Evolutionary conservation across 2,113 vertebrate species (phyloP).

Genomic region (Anthoscopus minutus): DNA sequence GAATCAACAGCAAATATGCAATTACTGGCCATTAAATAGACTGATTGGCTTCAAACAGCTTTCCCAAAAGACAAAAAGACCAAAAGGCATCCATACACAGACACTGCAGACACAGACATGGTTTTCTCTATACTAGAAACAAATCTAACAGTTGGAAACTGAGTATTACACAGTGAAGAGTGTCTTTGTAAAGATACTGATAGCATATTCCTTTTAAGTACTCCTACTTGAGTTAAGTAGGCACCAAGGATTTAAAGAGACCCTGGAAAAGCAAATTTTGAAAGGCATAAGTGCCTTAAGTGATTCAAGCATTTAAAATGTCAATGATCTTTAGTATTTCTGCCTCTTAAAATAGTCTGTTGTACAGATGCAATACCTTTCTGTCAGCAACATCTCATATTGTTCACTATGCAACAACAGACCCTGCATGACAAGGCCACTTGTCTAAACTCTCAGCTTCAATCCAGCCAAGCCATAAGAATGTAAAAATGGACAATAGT

Average conservation of each 20-base stretch:
- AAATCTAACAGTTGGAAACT: neutral
- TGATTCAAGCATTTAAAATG: neutral
- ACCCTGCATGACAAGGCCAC: neutral
- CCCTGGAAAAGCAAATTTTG: neutral
- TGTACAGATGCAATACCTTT: neutral
- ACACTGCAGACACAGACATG: rapidly evolving
- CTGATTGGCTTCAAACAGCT: neutral
- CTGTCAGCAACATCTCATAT: neutral
- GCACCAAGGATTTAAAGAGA: neutral
- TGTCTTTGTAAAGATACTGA: neutral
- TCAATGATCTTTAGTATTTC: neutral
- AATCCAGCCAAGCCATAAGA: neutral
- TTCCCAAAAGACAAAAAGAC: neutral
- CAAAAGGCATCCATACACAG: neutral
- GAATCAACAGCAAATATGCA: neutral
- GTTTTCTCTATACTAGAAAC: neutral
- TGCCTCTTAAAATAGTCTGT: neutral
- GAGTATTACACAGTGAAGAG: neutral
- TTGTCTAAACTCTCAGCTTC: neutral
- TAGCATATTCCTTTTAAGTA: neutral
- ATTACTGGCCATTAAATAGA: neutral
- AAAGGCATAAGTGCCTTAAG: neutral
- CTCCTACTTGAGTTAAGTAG: neutral
- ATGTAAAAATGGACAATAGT: neutral
- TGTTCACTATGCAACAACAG: neutral